Evolutionary conservation across 2,113 vertebrate species (phyloP).

Genomic region (Motacilla alba): DNA sequence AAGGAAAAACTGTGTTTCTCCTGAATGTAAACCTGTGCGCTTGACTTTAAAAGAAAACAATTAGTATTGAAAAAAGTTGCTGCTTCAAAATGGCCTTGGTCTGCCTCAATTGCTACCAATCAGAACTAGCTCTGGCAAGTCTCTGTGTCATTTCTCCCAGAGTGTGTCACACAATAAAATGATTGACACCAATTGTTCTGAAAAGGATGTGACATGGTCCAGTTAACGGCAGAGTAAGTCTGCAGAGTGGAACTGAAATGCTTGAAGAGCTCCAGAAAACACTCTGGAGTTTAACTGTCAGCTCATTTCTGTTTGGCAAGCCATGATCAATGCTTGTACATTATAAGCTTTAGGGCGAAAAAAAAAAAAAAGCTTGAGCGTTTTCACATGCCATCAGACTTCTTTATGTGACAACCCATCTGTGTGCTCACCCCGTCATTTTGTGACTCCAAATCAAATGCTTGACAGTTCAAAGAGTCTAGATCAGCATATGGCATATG

Average conservation of each 20-base stretch:
- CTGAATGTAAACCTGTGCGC: background rate
- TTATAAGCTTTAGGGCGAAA: background rate
- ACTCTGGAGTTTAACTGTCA: slow-evolving; percentile 1
- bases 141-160: background rate
- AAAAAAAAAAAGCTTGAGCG: background rate
- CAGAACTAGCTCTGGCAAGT: background rate
- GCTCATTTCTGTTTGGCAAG: slow-evolving; percentile 58
- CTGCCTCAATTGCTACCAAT: background rate
- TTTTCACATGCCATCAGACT: slow-evolving; percentile 59
- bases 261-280: slow-evolving; percentile 13
- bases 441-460: slow-evolving; percentile 38
- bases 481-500: slow-evolving; percentile 53
- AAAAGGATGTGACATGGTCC: background rate
- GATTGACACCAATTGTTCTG: slow-evolving; percentile 2
- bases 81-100: background rate
- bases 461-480: slow-evolving; percentile 57
- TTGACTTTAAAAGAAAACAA: background rate
- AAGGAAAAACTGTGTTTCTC: background rate
- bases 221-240: slow-evolving; percentile 4
- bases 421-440: background rate
- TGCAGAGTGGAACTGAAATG: slow-evolving; percentile 38
- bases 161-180: background rate
- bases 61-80: background rate
- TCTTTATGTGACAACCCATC: slow-evolving; percentile 52
- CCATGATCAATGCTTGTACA: slow-evolving; percentile 7